Evolutionary conservation across 1,140 invertebrate genomes (phyloP), one percentile per base, ranked within the genome.

Genomic region (Drosophila dunni): DNA sequence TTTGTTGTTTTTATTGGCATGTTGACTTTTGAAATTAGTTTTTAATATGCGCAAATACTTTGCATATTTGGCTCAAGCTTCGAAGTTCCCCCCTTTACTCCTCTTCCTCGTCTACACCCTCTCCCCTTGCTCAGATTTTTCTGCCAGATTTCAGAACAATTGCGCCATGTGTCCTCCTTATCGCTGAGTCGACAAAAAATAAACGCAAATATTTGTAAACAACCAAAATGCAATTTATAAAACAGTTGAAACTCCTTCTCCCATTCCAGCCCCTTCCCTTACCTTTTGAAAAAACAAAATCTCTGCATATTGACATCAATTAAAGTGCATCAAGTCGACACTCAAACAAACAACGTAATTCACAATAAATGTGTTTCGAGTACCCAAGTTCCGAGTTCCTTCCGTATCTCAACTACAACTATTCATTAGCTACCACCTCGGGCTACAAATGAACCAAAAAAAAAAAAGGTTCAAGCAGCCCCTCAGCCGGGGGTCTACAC

Each of bases 261-360:
- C 33, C 53, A 29, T 29, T 44, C 13, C 48, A 29, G 24, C 24
- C 33, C 53, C 36, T 29, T 48, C 13, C 48, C 0, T 17, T 20
- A 10, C 33, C 7, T 24, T 36, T n/a, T 36, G 4, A 20, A 20
- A 20, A 20, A 29, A 29, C 24, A 29, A 90, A 90, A 90, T 90
- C 76, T 54, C 81, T 91, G 81, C 80, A 81, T 90, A 91, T 91
- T 91, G 84, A 91, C 89, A 91, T 91, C 89, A 91, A 91, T 91
- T 89, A 91, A 91, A 89, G 78, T 76, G 84, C 85, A 82, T 68
- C 89, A 91, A 84, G 83, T 91, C 85, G 89, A 91, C 83, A 77
- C 78, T 88, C 76, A 73, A 73, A 73, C 81, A 91, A 91, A 91
- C 89, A 91, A 90, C 79, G 79, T 91, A 91, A 91, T 91, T 91